Percentiles rank a stretch among this genome's conserved stretches.
Conservation (phyloP, 2,888 invertebrate genomes). For the Andrena fulva region DNA sequence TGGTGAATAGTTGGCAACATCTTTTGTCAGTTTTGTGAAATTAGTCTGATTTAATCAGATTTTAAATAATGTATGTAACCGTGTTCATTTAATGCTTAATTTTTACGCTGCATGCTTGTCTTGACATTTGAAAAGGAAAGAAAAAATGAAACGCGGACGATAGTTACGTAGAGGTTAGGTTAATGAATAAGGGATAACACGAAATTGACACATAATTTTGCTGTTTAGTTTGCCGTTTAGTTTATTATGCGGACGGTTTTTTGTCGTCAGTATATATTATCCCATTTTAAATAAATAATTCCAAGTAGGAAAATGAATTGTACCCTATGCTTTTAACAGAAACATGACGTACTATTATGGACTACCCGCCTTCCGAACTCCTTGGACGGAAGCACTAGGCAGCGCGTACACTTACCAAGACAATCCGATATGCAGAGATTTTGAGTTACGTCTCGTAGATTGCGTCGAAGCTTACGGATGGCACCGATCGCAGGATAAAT, state of each 20-base stretch:
- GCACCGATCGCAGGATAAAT: slow-evolving; percentile 88
- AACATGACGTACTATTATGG: neutral
- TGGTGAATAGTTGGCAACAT: too few species aligned
- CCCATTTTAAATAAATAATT: too few species aligned
- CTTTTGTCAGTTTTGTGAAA: too few species aligned
- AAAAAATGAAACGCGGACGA: neutral
- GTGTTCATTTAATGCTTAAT: neutral
- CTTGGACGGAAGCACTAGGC: neutral
- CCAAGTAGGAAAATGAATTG: neutral
- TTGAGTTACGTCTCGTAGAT: slow-evolving; percentile 90
- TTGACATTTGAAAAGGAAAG: neutral
- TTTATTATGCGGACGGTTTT: too few species aligned
- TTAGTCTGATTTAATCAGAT: too few species aligned
- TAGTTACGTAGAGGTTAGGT: neutral
- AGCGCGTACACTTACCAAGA: slow-evolving; percentile 84
- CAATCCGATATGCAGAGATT: slow-evolving; percentile 87
- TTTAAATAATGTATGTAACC: neutral
- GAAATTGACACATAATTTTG: neutral
- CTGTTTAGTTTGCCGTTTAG: neutral
- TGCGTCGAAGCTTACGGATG: slow-evolving; percentile 93
- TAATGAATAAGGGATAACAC: neutral
- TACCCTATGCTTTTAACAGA: neutral
- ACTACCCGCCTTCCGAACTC: neutral
- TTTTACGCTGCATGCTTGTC: neutral
- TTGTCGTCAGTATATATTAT: too few species aligned